Evolutionary conservation across 2,113 vertebrate species (phyloP).

Genomic region (Leptocoma aspasia): DNA sequence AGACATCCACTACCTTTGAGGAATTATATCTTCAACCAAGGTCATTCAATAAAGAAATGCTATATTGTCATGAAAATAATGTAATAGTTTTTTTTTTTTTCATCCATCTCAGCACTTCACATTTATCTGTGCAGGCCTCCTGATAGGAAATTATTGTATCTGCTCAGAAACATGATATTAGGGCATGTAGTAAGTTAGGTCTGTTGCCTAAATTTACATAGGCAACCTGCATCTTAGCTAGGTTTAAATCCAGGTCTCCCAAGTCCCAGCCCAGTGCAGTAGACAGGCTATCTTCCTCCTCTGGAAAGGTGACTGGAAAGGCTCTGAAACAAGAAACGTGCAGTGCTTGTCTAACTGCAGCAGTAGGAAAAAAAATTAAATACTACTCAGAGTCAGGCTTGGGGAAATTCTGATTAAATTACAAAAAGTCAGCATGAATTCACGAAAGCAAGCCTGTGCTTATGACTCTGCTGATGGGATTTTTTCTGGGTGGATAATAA

Average conservation of each 20-base stretch:
- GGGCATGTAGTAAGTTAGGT: neutral
- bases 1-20: neutral
- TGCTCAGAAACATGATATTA: neutral
- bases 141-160: neutral
- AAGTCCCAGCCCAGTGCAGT: neutral
- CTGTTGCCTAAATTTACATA: neutral
- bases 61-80: neutral
- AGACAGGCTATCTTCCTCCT: neutral
- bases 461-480: neutral
- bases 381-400: conserved; percentile 1
- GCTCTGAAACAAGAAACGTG: neutral
- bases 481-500: conserved; percentile 4
- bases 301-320: neutral
- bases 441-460: conserved; percentile 8
- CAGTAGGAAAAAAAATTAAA: neutral
- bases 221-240: neutral
- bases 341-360: neutral
- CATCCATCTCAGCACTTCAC: neutral
- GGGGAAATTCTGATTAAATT: conserved; percentile 47
- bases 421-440: conserved; percentile 44
- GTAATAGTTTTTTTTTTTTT: neutral
- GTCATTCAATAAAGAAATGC: accelerated
- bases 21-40: neutral
- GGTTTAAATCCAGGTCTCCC: neutral
- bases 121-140: neutral